phyloP scores from a whole-genome alignment of 1,140 invertebrate species.

The Heliothis subflexa region DNA sequence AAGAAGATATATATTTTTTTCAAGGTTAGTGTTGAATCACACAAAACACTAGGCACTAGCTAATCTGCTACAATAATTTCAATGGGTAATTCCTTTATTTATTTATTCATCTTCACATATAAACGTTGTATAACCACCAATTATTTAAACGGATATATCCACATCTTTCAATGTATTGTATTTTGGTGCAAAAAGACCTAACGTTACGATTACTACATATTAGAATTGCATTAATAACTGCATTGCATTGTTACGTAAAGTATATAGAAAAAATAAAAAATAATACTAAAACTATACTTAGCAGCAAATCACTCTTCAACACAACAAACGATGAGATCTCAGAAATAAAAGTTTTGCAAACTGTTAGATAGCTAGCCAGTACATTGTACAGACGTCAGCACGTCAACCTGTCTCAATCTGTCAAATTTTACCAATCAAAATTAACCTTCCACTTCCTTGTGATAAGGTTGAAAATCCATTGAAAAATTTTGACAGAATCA shows the following conservation, averaged over 20 bases:
- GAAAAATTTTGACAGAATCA: no score
- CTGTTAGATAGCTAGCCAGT: background rate
- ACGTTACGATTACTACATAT: conserved; percentile 18
- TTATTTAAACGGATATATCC: background rate
- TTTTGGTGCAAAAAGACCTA: conserved; percentile 53
- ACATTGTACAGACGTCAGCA: background rate
- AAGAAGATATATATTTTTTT: no score
- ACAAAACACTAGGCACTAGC: conserved; percentile 1
- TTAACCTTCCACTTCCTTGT: no score
- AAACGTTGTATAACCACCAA: conserved; percentile 11
- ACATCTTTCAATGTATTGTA: conserved; percentile 16
- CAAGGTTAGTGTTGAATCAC: background rate
- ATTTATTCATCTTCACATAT: conserved; percentile 25
- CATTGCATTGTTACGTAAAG: conserved; percentile 42
- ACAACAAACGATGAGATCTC: conserved; percentile 62
- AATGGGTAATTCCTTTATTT: conserved; percentile 4
- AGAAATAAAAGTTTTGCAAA: conserved; percentile 50
- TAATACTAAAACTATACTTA: conserved; percentile 41
- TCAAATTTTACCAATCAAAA: no score
- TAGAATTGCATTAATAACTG: conserved; percentile 41
- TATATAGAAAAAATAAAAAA: conserved; percentile 37
- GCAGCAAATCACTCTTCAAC: conserved; percentile 52
- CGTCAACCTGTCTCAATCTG: no score
- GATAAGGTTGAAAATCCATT: no score
- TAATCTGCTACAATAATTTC: conserved; percentile 1